Base-by-base conservation (phyloP, 2,113 vertebrate genomes). In the Pongo abelii region DNA sequence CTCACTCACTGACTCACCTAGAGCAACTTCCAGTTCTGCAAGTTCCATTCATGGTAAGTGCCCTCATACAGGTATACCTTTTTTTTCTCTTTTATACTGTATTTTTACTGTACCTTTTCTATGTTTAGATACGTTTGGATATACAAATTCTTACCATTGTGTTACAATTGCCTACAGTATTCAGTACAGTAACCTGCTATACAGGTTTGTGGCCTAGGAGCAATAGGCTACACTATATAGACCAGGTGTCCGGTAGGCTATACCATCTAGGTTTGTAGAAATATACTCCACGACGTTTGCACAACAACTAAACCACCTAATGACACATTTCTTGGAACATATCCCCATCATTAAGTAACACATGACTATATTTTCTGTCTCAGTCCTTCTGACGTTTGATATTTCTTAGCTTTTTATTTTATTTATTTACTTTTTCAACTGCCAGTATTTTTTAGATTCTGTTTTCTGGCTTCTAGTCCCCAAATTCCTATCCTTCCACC, bases 401-500 rank as follows among this genome's bases (percentile, higher is more conserved):
- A 69, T n/a, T 81, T 89, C 32, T 25, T 80, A 20, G 22, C 12
- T 89, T 88, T 72, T 69, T 48, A 64, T 70, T 55, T 86, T 75
- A 85, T 67, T 52, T 38, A 81, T 61, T 74, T 64, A 64, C 32
- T 69, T 59, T 81, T 67, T 61, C 22, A 80, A 93, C 35, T 87
- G 48, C 17, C 43, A 93, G 25, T 94, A 57, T 48, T 96, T 94
- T 94, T 87, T 83, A 90, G 43, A 30, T 80, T 93, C 43, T 67
- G 7, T 95, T 94, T 98, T 87, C 40, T 89, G 86, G 43, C 75
- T 91, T 91, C 64, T 88, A 83, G 20, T 78, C 64, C 52, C 46
- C 88, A 16, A 89, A 84, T 57, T 48, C 70, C 35, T 61, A 96
- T 70, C 79, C 17, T 88, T 84, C 23, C 48, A 95, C 14, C 32